phyloP scores from a whole-genome alignment of 2,888 invertebrate species.

The Sabellastarte sp. region DNA sequence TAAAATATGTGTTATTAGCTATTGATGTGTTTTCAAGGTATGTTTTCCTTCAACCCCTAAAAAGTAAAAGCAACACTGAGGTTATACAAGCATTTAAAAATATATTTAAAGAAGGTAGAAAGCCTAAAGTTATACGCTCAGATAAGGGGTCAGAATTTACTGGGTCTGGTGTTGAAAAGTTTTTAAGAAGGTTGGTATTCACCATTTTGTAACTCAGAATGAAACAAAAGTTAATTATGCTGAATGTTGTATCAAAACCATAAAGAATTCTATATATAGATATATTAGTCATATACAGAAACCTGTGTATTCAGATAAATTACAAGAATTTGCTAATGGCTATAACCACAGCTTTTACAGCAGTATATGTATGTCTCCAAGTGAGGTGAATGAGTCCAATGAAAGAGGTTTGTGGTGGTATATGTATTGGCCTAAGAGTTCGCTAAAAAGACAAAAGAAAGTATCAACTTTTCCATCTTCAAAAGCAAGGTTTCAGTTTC shows the following conservation, averaged over 20 bases:
- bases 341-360: neutral
- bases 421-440: too few relatives aligned
- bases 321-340: neutral
- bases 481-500: neutral
- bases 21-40: neutral
- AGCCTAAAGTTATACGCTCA: neutral
- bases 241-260: neutral
- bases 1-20: neutral
- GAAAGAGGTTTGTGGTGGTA: neutral
- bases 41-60: neutral
- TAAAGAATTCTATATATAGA: neutral
- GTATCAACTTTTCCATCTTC: neutral
- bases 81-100: neutral
- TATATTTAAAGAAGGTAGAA: neutral
- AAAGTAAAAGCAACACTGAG: neutral
- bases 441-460: too few relatives aligned
- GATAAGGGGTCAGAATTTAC: neutral
- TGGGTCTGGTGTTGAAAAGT: neutral
- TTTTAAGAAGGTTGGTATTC: neutral
- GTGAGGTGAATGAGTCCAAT: neutral
- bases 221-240: neutral
- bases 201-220: neutral
- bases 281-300: neutral
- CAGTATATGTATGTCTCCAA: neutral
- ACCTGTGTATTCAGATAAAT: neutral